Conservation (phyloP, 2,113 vertebrate genomes). For the Oryctolagus cuniculus region DNA sequence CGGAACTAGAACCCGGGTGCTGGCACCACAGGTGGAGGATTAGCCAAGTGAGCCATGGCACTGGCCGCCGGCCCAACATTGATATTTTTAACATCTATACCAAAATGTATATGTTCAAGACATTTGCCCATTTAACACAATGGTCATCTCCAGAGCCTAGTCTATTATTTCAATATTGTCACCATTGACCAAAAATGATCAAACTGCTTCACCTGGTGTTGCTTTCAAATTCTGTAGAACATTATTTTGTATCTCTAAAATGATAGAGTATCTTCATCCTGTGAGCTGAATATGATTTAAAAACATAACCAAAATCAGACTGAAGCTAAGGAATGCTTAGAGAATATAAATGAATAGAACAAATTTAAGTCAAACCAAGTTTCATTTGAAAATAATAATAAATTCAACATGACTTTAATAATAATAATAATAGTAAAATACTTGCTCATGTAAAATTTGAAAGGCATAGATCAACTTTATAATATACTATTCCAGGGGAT, state of each 20-base stretch:
- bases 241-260: neutral
- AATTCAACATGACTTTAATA: neutral
- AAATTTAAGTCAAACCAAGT: conserved; percentile 3
- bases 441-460: neutral
- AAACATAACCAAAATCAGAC: neutral
- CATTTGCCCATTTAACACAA: neutral
- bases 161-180: conserved; percentile 19
- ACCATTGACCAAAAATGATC: neutral
- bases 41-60: too few relatives aligned
- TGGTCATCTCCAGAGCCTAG: conserved; percentile 10
- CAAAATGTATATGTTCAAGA: neutral
- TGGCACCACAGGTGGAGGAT: too few relatives aligned
- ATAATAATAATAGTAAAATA: neutral
- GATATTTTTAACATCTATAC: conserved; percentile 45
- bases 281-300: neutral
- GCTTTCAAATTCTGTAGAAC: neutral
- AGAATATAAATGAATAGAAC: conserved; percentile 9
- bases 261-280: neutral
- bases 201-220: neutral
- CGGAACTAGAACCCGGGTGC: too few relatives aligned
- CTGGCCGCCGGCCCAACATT: too few relatives aligned
- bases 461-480: neutral
- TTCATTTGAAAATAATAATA: conserved; percentile 35
- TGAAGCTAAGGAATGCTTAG: neutral
- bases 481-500: neutral